Percentiles rank a stretch among this genome's conserved stretches.
Conservation (phyloP, 2,888 invertebrate genomes). For the Pyrrhosoma nymphula region DNA sequence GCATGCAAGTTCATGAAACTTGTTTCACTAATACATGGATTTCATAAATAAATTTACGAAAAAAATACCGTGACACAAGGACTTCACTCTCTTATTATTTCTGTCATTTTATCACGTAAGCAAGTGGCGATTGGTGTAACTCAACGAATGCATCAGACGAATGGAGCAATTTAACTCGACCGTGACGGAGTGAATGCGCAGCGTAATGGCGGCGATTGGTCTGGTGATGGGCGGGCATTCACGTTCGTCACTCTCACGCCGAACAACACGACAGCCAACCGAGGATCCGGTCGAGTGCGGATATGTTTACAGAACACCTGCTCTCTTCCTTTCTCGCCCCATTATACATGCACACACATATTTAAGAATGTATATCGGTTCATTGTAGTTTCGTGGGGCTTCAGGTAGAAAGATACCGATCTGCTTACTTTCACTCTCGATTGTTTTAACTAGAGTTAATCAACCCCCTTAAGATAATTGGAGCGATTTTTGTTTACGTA, state of each 20-base stretch:
- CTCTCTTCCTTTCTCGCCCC: background rate
- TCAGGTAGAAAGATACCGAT: too few species aligned
- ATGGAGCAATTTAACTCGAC: background rate
- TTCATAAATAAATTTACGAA: too few species aligned
- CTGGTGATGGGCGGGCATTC: background rate
- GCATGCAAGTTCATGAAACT: too few species aligned
- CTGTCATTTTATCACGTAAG: too few species aligned
- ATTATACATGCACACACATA: background rate
- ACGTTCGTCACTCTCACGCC: background rate
- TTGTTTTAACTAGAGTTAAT: background rate
- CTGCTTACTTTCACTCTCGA: background rate
- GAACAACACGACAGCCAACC: background rate
- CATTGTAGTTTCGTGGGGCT: too few species aligned
- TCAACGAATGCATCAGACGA: background rate
- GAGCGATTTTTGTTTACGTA: too few species aligned
- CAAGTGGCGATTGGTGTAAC: background rate
- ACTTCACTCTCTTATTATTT: too few species aligned
- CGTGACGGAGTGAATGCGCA: background rate
- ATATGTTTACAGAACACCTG: background rate
- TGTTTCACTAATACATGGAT: too few species aligned
- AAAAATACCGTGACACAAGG: too few species aligned
- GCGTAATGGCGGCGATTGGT: background rate
- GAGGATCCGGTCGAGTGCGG: conserved; percentile 18
- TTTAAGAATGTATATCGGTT: too few species aligned
- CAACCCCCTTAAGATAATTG: background rate